Evolutionary conservation across 2,888 invertebrate species (phyloP), one percentile per base, ranked within the genome.

Genomic region (Cetonia aurata): DNA sequence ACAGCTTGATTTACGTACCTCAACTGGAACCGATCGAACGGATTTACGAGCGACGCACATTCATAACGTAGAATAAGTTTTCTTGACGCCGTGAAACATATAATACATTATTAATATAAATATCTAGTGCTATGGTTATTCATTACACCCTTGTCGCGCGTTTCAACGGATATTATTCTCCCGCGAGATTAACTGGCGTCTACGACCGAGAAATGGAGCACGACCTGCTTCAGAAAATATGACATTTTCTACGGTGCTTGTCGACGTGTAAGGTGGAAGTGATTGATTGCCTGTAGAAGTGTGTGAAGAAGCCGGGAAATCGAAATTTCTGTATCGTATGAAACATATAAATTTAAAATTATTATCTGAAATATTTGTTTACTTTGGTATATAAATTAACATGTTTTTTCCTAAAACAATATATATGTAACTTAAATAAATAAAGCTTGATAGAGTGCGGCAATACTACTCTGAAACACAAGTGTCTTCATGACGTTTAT

Each of bases 1-100:
- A 57, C 57, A 41, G 15, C 42, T 52, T 60, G 60, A 46, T 25
- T 60, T 60, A 60, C 46, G 15, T 31, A 60, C 25, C 46, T 60
- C 19, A 37, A n/a, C 33, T 31, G 12, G 9, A 60, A 60, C 60
- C 60, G 46, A 44, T 60, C 46, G 46, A 46, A 46, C 25, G 46
- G 46, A 60, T 60, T 46, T 46, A 60, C 46, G 46, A 60, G 46
- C 60, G 6, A n/a, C 46, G 6, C 31, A 46, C 19, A 25, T 13
- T 31, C 48, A 31, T 60, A 60, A 60, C 31, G 44, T 60, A 19
- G 25, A 10, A 19, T 46, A 33, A 25, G 46, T 60, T 60, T 60
- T 60, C 60, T 60, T 60, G 15, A 60, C 60, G 60, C 19, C 19
- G 17, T 46, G 31, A 60, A 60, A 60, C 19, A 8, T 31, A 25